Evolutionary conservation across 2,113 vertebrate species (phyloP).

Genomic region (Oncorhynchus tshawytscha): DNA sequence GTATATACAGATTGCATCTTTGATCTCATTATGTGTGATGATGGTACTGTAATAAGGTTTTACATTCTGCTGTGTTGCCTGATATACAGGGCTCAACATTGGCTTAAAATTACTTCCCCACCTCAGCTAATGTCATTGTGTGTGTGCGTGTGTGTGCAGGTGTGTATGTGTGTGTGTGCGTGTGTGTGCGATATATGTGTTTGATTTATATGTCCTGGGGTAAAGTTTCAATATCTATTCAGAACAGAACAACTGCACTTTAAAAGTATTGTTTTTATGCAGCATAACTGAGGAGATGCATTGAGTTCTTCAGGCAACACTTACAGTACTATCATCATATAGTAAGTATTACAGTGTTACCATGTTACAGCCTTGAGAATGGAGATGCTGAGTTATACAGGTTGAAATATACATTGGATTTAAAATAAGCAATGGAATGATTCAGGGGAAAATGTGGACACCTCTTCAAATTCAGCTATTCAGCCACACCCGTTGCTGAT

Average conservation of each 20-base stretch:
- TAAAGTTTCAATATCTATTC: background rate
- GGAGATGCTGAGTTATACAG: background rate
- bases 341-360: background rate
- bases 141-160: background rate
- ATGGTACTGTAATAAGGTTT: background rate
- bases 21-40: background rate
- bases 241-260: background rate
- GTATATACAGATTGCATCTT: background rate
- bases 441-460: background rate
- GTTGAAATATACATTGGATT: background rate
- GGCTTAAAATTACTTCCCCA: conserved; percentile 26
- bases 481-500: no score
- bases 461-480: no score
- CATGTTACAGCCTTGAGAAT: conserved; percentile 3
- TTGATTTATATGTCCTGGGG: background rate
- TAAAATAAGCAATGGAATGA: background rate
- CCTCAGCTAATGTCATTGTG: background rate
- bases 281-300: background rate
- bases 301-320: background rate
- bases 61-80: background rate
- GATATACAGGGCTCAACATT: conserved; percentile 24
- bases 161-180: background rate
- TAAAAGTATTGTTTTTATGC: background rate
- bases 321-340: background rate
- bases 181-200: background rate